These are phyloP conservation scores for Colostygia pectinataria DNA, from an alignment of 2,888 invertebrate genomes.

Conservation along the genomic window DNA sequence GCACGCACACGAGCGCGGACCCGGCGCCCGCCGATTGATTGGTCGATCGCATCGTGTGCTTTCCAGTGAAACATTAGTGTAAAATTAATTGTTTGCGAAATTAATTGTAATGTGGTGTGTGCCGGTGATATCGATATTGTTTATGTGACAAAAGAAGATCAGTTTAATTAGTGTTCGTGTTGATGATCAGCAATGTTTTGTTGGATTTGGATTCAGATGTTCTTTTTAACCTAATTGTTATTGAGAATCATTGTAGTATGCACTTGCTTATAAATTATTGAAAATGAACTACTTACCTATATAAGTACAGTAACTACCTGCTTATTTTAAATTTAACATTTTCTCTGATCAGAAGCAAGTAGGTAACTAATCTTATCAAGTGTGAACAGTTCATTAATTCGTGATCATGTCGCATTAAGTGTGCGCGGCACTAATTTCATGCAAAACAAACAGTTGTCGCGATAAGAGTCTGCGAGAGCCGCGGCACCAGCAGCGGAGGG, in stretches of 20 bases:
- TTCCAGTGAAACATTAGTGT: conserved; percentile 39
- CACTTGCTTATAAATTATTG: too few species aligned
- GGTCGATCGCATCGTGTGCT: conserved; percentile 50
- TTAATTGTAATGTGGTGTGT: conserved; percentile 34
- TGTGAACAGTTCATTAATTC: conserved; percentile 57
- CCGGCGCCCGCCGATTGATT: conserved; percentile 43
- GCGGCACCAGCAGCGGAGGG: conserved; percentile 41
- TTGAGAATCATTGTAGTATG: too few species aligned
- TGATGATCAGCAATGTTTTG: conserved; percentile 14
- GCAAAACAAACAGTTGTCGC: conserved; percentile 68
- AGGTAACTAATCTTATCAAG: conserved; percentile 37
- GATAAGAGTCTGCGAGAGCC: conserved; percentile 62
- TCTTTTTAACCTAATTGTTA: too few species aligned
- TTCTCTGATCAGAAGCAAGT: not conserved
- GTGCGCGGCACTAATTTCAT: conserved; percentile 67
- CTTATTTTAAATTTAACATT: not conserved
- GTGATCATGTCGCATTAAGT: conserved; percentile 61
- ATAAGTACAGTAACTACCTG: too few species aligned
- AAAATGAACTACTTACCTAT: too few species aligned
- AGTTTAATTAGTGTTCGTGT: conserved; percentile 19
- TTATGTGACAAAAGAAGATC: conserved; percentile 14
- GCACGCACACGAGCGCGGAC: conserved; percentile 26
- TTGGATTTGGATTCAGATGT: conserved; percentile 24
- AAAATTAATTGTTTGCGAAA: conserved; percentile 35
- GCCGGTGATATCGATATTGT: conserved; percentile 23